Conservation (phyloP, 2,113 vertebrate species). For the Struthidea cinerea region DNA sequence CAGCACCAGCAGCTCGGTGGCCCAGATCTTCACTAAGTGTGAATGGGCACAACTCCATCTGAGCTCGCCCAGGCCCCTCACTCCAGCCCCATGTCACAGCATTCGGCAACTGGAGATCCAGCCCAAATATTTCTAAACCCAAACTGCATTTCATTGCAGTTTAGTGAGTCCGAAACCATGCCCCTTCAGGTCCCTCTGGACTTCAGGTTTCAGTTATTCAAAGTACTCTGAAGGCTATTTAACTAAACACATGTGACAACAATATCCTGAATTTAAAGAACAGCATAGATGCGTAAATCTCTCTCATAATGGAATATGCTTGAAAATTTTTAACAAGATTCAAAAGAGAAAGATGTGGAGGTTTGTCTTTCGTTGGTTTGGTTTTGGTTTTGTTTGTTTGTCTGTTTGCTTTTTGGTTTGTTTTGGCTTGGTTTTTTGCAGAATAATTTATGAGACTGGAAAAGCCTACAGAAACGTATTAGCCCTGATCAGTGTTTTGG, state of each 20-base stretch:
- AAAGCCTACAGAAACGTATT: background rate
- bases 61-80: background rate
- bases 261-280: background rate
- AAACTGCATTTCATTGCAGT: background rate
- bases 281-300: background rate
- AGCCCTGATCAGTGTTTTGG: background rate
- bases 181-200: background rate
- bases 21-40: background rate
- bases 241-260: background rate
- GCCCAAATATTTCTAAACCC: background rate
- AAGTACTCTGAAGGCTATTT: background rate
- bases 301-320: background rate
- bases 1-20: background rate
- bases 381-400: background rate
- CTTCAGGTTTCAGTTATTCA: background rate
- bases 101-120: background rate
- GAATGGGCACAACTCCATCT: background rate
- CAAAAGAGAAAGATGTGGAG: background rate
- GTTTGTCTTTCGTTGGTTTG: background rate
- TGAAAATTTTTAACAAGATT: background rate
- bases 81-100: accelerated
- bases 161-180: background rate
- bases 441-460: background rate
- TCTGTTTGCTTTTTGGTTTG: background rate
- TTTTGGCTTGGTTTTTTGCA: background rate